Evolutionary conservation across 2,797 vertebrate genomes (phyloP), one percentile per base, ranked within the genome.

Genomic region (Anguilla marmorata): DNA sequence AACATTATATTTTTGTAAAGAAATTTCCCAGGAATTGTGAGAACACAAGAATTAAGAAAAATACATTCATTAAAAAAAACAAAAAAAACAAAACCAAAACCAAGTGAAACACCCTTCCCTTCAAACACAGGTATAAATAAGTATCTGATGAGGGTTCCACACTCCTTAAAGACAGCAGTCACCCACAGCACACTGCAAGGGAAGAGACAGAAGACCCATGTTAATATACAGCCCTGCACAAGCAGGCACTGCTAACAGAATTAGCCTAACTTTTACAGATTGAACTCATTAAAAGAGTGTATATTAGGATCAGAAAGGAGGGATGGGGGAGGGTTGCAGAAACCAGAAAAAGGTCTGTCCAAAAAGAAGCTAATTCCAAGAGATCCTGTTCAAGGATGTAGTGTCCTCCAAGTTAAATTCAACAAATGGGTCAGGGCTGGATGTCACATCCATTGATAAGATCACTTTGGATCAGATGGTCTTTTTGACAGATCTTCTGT

Each of bases 61-160:
- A 85, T 45, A 45, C 37, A 41, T 37, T 76, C 30, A 33, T 1
- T 84, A 24, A 33, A 85, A 76, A 66, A 69, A 66, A 14, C 8
- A 52, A 69, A 84, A 9, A 66, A 50, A 3, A n/a, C 30, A 66
- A 79, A 19, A 21, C 85, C 85, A 90, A 91, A 89, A 74, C 37
- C 90, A n/a, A 87, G 54, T 16, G 63, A 88, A 50, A 88, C 74
- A 45, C 85, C 89, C 87, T 88, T 88, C 89, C 91, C 82, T 92
- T 93, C 85, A 87, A 87, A 84, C 45, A 27, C 58, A 89, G 88
- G 86, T 91, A 94, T 94, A 96, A 95, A 95, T 93, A 93, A 89
- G 89, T 85, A 54, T 66, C 54, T 60, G 87, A 84, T n/a, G 84
- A 89, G 85, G 45, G 88, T 84, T 82, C 87, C 69, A 89, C 89